Percentiles rank a stretch among this genome's conserved stretches.
These are phyloP conservation scores for Hydriomena furcata DNA, from an alignment of 2,888 invertebrate genomes.

Conservation along the genomic window DNA sequence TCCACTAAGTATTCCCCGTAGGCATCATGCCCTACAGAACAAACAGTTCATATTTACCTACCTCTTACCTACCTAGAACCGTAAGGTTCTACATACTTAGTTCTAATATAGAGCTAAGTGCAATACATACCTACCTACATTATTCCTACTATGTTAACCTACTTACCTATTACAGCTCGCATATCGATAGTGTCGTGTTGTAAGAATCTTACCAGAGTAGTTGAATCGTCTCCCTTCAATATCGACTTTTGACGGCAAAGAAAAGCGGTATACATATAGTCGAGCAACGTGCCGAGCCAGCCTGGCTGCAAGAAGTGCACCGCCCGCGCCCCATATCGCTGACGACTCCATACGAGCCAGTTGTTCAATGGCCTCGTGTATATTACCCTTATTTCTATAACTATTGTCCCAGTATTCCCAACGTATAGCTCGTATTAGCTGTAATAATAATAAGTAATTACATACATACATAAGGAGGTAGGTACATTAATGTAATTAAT, in stretches of 20 bases:
- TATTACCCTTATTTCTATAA: slow-evolving; percentile 52
- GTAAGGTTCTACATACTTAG: too few relatives aligned
- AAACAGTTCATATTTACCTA: too few relatives aligned
- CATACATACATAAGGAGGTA: background rate
- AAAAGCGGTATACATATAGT: slow-evolving; percentile 83
- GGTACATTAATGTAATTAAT: too few relatives aligned
- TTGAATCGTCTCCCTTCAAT: slow-evolving; percentile 72
- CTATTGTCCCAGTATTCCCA: slow-evolving; percentile 82
- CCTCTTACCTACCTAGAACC: too few relatives aligned
- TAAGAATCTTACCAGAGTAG: slow-evolving; percentile 76
- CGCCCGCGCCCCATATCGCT: slow-evolving; percentile 78
- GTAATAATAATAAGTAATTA: too few relatives aligned
- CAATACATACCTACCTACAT: too few relatives aligned
- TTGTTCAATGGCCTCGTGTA: slow-evolving; percentile 65
- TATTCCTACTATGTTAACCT: too few relatives aligned
- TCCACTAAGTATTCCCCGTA: too few relatives aligned
- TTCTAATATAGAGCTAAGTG: too few relatives aligned
- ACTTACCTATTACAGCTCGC: too few relatives aligned
- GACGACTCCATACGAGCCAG: slow-evolving; percentile 83
- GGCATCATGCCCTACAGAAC: too few relatives aligned
- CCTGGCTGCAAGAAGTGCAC: slow-evolving; percentile 82
- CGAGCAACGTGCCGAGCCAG: slow-evolving; percentile 71
- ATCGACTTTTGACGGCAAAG: slow-evolving; percentile 73
- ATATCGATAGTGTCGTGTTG: too few relatives aligned
- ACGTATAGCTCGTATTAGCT: slow-evolving; percentile 75